These are phyloP conservation scores for Megalops cyprinoides DNA, from an alignment of 2,797 vertebrate species.

Conservation along the genomic window DNA sequence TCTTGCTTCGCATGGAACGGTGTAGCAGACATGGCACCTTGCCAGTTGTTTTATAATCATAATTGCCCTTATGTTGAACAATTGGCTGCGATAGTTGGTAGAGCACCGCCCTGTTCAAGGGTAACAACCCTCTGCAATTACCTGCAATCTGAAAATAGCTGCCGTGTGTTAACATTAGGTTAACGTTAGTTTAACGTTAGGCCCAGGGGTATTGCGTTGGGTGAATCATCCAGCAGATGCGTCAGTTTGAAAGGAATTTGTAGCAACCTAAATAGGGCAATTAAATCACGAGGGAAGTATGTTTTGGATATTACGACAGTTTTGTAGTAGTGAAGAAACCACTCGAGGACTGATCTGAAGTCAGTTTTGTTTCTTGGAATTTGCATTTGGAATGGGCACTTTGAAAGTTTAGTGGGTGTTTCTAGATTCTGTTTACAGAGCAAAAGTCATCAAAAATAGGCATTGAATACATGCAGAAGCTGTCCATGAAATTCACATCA, in stretches of 20 bases:
- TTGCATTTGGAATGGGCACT: too few species aligned
- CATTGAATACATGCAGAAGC: background rate
- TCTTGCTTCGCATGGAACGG: constrained; percentile 17
- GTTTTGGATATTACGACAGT: constrained; percentile 30
- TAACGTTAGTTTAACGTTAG: too few species aligned
- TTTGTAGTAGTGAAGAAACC: background rate
- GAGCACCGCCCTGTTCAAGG: constrained; percentile 18
- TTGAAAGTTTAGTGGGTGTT: background rate
- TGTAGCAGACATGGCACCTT: constrained; percentile 12
- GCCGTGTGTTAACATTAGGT: constrained; percentile 26
- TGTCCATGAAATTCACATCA: background rate
- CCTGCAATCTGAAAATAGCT: constrained; percentile 33
- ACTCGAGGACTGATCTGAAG: background rate
- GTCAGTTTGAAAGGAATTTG: constrained; percentile 30
- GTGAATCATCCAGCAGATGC: constrained; percentile 28
- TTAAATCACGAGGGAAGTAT: constrained; percentile 21
- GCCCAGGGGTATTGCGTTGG: constrained; percentile 27
- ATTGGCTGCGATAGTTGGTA: constrained; percentile 1
- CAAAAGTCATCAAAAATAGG: too few species aligned
- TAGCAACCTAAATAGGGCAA: constrained; percentile 18
- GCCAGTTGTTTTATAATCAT: constrained; percentile 26
- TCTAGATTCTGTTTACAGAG: background rate
- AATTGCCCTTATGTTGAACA: constrained; percentile 14
- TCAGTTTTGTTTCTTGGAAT: background rate
- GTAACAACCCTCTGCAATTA: constrained; percentile 21